These are phyloP conservation scores for Sacculina carcini DNA, from an alignment of 2,888 invertebrate species.

Conservation along the genomic window DNA sequence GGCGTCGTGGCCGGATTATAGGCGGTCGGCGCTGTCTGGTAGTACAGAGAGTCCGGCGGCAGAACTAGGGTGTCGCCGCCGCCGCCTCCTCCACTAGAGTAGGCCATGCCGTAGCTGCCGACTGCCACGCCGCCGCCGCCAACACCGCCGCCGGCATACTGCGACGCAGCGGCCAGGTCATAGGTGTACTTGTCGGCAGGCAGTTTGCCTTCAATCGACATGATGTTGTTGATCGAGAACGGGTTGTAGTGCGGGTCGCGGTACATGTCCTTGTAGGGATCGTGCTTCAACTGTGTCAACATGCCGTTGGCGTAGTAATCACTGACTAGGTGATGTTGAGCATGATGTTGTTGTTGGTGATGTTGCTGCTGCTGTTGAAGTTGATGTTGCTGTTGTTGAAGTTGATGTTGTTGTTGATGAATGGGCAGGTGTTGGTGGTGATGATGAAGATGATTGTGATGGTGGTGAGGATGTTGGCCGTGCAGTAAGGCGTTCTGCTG, in stretches of 20 bases:
- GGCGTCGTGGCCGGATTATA: too few species aligned
- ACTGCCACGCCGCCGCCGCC: too few species aligned
- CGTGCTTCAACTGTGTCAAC: too few species aligned
- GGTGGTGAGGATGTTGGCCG: constrained; percentile 11
- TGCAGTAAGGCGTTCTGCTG: constrained; percentile 5
- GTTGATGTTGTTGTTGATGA: constrained; percentile 21
- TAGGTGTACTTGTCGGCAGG: neutral
- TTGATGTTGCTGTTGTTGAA: constrained; percentile 18
- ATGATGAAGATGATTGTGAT: constrained; percentile 14
- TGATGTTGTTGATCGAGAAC: constrained; percentile 2
- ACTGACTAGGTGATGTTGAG: constrained; percentile 10
- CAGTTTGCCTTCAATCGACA: neutral
- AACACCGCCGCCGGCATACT: neutral
- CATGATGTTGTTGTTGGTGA: constrained; percentile 8
- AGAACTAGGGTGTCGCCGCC: neutral
- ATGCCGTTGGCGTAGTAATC: neutral
- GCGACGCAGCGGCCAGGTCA: neutral
- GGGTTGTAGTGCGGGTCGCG: constrained; percentile 3
- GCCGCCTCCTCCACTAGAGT: too few species aligned
- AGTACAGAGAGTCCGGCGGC: constrained; percentile 1
- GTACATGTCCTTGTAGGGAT: too few species aligned
- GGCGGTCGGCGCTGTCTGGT: neutral
- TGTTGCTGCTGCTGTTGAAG: constrained; percentile 6
- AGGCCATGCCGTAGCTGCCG: neutral
- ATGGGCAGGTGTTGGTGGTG: too few species aligned